Evolutionary conservation across 2,113 vertebrate genomes (phyloP).

Genomic region (Brachypteracias leptosomus): DNA sequence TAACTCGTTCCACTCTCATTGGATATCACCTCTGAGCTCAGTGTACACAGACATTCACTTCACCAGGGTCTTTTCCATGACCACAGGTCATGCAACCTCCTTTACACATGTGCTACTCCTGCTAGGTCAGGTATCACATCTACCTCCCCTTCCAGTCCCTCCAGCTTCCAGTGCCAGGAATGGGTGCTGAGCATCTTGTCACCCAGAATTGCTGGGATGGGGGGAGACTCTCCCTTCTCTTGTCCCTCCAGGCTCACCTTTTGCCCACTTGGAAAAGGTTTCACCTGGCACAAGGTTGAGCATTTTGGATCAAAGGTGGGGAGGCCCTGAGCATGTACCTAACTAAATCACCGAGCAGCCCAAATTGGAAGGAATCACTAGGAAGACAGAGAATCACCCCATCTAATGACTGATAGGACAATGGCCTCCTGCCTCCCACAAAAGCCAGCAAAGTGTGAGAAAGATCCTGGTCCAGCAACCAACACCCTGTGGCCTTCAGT

Average conservation of each 20-base stretch:
- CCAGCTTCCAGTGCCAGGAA: neutral
- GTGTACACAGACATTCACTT: neutral
- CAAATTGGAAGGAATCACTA: neutral
- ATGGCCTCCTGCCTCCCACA: neutral
- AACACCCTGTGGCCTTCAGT: neutral
- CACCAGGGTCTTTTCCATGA: neutral
- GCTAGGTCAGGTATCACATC: accelerated
- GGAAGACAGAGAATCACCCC: neutral
- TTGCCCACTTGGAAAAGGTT: neutral
- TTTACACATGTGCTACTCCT: accelerated
- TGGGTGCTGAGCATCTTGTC: accelerated
- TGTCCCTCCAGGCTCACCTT: neutral
- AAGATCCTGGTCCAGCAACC: neutral
- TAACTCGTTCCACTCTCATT: constrained; percentile 17
- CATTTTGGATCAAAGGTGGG: neutral
- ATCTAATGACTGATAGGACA: accelerated
- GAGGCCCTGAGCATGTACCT: neutral
- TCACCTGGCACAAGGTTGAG: neutral
- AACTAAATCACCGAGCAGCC: neutral
- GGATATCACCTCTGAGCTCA: neutral
- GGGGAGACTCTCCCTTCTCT: neutral
- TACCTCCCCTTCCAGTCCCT: neutral
- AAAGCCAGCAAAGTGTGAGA: neutral
- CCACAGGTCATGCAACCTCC: neutral
- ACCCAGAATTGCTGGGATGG: neutral